Conservation (phyloP, 2,888 invertebrate species). For the Colletes collaris region DNA sequence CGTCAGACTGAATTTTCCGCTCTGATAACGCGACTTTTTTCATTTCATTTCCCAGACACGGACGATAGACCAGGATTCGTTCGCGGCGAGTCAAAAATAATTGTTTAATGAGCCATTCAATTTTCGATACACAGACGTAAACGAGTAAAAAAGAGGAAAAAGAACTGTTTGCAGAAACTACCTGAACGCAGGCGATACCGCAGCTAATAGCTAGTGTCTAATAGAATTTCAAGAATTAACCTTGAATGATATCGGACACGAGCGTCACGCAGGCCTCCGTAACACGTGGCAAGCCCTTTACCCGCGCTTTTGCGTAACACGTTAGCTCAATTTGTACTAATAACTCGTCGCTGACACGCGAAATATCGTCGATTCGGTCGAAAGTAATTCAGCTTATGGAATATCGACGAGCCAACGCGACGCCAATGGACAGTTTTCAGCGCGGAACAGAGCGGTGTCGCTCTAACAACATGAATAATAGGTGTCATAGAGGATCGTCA, state of each 20-base stretch:
- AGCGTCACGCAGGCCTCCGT: not conserved
- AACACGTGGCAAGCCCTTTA: not conserved
- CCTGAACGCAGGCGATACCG: too few species aligned
- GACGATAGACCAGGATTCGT: too few species aligned
- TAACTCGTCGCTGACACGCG: not conserved
- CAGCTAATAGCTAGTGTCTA: too few species aligned
- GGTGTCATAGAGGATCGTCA: conserved; percentile 40
- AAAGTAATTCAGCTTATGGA: conserved; percentile 15
- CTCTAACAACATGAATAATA: conserved; percentile 50
- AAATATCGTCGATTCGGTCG: conserved; percentile 10
- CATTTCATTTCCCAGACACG: not conserved
- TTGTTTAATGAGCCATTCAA: too few species aligned
- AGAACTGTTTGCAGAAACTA: too few species aligned
- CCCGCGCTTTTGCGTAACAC: not conserved
- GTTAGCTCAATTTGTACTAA: not conserved
- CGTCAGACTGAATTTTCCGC: conserved; percentile 5
- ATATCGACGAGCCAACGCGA: not conserved
- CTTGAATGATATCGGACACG: conserved; percentile 7
- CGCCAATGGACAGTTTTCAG: not conserved
- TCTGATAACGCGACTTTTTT: not conserved
- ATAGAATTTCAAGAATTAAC: conserved; percentile 18
- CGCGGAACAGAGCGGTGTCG: conserved; percentile 10
- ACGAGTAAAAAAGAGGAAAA: too few species aligned
- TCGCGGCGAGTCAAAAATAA: too few species aligned
- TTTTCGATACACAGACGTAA: too few species aligned